A percentile compares a stretch with the other conserved stretches of the same genome.
These are phyloP conservation scores for Theristicus caerulescens DNA, from an alignment of 2,113 vertebrate genomes.

Conservation along the genomic window DNA sequence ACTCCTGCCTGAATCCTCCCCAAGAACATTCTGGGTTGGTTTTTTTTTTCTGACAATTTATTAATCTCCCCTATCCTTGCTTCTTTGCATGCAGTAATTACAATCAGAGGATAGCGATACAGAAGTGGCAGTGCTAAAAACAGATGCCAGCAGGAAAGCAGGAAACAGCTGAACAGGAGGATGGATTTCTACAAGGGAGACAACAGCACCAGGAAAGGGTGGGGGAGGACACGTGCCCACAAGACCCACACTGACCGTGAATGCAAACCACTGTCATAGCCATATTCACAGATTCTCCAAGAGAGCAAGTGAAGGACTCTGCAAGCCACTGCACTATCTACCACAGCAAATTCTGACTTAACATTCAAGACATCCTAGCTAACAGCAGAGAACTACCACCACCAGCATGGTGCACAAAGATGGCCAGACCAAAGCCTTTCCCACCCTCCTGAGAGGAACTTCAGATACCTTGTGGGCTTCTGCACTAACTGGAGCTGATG, in stretches of 20 bases:
- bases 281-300: background rate
- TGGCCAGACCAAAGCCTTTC: background rate
- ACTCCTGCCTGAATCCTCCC: background rate
- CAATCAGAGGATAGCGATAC: constrained; percentile 11
- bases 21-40: background rate
- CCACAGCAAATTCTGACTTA: background rate
- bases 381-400: background rate
- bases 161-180: constrained; percentile 18
- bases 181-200: background rate
- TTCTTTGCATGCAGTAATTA: constrained; percentile 33
- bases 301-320: background rate
- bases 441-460: background rate
- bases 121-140: constrained; percentile 54
- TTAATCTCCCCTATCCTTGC: background rate
- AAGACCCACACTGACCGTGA: background rate
- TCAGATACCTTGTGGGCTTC: background rate
- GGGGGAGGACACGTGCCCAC: background rate
- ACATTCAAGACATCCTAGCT: background rate
- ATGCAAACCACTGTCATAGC: background rate
- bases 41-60: background rate
- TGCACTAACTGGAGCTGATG: background rate
- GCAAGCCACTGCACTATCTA: background rate
- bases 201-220: background rate
- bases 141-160: constrained; percentile 48
- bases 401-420: background rate